Conservation (phyloP, 2,113 vertebrate genomes). For the Psittacus erithacus region DNA sequence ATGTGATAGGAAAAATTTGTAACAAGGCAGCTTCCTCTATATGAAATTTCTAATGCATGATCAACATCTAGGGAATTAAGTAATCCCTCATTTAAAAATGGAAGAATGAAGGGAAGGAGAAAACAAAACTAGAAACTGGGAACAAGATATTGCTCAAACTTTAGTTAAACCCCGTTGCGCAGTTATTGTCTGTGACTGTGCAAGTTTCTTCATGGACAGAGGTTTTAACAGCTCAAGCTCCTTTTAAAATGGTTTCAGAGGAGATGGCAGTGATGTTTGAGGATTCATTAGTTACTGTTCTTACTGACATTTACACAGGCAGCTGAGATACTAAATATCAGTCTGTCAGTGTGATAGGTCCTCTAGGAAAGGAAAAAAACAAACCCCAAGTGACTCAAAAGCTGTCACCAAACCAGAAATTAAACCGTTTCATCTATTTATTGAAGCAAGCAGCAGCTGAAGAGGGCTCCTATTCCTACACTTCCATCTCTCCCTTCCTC, state of each 20-base stretch:
- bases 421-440: conserved; percentile 50
- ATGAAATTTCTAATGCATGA: conserved; percentile 15
- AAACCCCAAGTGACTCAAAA: conserved; percentile 51
- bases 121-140: neutral
- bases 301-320: conserved; percentile 65
- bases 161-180: neutral
- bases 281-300: conserved; percentile 67
- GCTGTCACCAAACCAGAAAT: conserved; percentile 60
- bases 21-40: conserved; percentile 15
- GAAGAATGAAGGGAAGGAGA: neutral
- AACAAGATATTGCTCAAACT: neutral
- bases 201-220: conserved; percentile 22
- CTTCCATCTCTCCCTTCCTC: neutral
- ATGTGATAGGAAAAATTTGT: neutral
- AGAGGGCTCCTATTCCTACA: neutral
- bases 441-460: neutral
- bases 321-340: conserved; percentile 65
- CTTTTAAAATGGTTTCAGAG: conserved; percentile 41
- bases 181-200: neutral
- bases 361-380: neutral
- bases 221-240: conserved; percentile 50
- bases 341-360: conserved; percentile 60
- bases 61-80: conserved; percentile 6
- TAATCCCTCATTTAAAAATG: conserved; percentile 15
- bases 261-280: conserved; percentile 57